These are phyloP conservation scores for Polypterus senegalus DNA, from an alignment of 2,113 vertebrate species.

Conservation along the genomic window DNA sequence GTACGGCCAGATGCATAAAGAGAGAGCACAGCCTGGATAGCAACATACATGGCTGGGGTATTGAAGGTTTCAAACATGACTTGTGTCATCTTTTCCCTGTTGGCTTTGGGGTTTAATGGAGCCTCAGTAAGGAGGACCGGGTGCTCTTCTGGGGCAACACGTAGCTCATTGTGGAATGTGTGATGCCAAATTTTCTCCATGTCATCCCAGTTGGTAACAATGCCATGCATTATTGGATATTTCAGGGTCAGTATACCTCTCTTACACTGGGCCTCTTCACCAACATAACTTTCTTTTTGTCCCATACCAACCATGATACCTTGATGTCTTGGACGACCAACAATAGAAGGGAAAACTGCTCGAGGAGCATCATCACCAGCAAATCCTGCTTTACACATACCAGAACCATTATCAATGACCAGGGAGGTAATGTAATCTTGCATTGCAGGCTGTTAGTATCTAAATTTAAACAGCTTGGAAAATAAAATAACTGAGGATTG, in stretches of 20 bases:
- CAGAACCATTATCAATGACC: slow-evolving; percentile 17
- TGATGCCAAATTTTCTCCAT: slow-evolving; percentile 37
- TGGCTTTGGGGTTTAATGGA: slow-evolving; percentile 8
- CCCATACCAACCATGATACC: slow-evolving; percentile 2
- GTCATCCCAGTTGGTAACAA: slow-evolving; percentile 21
- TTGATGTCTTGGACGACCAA: slow-evolving; percentile 2
- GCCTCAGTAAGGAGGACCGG: slow-evolving; percentile 23
- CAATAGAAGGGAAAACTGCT: slow-evolving; percentile 15
- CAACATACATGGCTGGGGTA: slow-evolving; percentile 24
- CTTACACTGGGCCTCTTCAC: slow-evolving; percentile 23
- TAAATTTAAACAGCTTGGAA: no score
- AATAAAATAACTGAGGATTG: no score
- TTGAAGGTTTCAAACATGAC: slow-evolving; percentile 28
- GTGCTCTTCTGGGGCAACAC: slow-evolving; percentile 17
- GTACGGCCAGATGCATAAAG: slow-evolving; percentile 30
- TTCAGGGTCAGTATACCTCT: slow-evolving; percentile 8
- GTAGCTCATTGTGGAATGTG: slow-evolving; percentile 33
- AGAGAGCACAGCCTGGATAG: slow-evolving; percentile 32
- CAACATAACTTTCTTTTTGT: slow-evolving; percentile 22
- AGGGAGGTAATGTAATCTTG: background rate
- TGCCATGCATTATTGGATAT: no score
- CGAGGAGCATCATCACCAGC: slow-evolving; percentile 18
- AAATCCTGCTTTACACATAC: slow-evolving; percentile 18
- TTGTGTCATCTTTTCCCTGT: slow-evolving; percentile 28
- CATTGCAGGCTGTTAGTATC: no score